Conservation (phyloP, 2,888 invertebrate species). For the Rhopalosiphum nymphaeae region DNA sequence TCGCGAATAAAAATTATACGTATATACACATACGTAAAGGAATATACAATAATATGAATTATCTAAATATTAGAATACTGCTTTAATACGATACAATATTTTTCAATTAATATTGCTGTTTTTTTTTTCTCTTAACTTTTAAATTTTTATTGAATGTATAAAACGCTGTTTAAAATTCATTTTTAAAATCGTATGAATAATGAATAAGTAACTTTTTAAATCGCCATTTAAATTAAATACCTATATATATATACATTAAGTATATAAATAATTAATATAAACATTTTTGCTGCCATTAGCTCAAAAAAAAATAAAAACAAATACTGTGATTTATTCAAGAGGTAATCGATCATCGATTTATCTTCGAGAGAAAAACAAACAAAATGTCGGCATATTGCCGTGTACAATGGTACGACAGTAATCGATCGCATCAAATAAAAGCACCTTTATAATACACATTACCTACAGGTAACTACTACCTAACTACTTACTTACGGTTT, state of each 20-base stretch:
- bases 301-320: not conserved
- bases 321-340: not conserved
- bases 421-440: not conserved
- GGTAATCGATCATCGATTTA: not conserved
- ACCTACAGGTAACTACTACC: not conserved
- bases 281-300: not conserved
- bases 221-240: not conserved
- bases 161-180: not conserved
- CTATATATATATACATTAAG: not conserved
- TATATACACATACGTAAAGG: not conserved
- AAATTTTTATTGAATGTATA: conserved; percentile 5
- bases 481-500: not conserved
- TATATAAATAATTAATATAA: conserved; percentile 30
- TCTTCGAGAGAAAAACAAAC: not conserved
- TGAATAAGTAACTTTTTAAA: conserved; percentile 10
- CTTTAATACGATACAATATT: not conserved
- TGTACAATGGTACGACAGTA: not conserved
- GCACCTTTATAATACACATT: not conserved
- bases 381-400: not conserved
- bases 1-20: not conserved
- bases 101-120: conserved; percentile 18
- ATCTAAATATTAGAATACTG: not conserved
- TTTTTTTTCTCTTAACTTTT: not conserved
- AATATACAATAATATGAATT: not conserved
- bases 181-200: conserved; percentile 27